These are phyloP conservation scores for Aporrectodea caliginosa DNA, from an alignment of 1,140 invertebrate species.

Conservation along the genomic window DNA sequence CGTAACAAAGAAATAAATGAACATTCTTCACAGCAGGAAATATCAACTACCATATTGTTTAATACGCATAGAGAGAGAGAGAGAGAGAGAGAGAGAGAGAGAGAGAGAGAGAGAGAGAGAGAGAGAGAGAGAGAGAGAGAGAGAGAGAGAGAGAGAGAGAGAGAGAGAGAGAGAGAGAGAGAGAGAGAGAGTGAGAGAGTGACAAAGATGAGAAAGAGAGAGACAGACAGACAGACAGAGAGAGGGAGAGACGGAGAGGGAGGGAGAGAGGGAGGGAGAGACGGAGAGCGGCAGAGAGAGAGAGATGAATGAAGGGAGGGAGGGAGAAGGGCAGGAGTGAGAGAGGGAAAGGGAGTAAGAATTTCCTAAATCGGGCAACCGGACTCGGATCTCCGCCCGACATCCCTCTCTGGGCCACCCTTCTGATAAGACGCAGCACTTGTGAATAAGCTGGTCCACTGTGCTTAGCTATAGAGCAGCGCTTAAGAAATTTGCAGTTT, in stretches of 20 bases:
- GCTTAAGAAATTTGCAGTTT: too few species aligned
- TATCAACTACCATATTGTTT: background rate
- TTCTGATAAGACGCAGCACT: too few species aligned
- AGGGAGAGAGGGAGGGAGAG: background rate
- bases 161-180: background rate
- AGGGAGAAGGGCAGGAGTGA: background rate
- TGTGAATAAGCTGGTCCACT: too few species aligned
- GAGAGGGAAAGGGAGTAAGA: background rate
- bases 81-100: constrained; percentile 1
- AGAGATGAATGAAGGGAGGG: background rate
- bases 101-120: background rate
- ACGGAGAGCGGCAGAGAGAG: background rate
- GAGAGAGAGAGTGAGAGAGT: background rate
- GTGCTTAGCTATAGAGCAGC: too few species aligned
- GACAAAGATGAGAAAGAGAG: background rate
- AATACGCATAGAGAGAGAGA: background rate
- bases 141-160: background rate
- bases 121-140: background rate
- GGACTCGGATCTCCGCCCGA: too few species aligned
- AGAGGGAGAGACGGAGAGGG: background rate
- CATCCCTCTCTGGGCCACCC: too few species aligned
- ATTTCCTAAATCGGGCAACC: too few species aligned
- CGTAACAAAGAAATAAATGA: too few species aligned
- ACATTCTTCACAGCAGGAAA: too few species aligned
- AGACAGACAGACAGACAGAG: background rate